A percentile compares a stretch with the other conserved stretches of the same genome.
Conservation (phyloP, 2,797 vertebrate genomes). For the Carcharodon carcharias region DNA sequence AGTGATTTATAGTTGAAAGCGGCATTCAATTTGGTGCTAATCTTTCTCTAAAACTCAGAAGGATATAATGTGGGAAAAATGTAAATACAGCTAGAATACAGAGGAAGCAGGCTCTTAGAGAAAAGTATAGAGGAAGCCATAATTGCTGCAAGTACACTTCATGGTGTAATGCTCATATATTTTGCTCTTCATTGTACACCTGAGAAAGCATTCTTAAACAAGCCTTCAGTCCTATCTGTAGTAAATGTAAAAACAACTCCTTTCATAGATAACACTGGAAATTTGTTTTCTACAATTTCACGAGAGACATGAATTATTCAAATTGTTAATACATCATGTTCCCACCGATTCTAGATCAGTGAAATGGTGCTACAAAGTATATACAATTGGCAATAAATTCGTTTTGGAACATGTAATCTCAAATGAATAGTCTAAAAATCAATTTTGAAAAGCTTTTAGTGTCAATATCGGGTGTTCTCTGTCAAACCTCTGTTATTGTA, state of each 20-base stretch:
- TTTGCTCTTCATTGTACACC: not conserved
- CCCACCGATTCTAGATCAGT: not conserved
- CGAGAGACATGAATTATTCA: not conserved
- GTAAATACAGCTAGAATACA: not conserved
- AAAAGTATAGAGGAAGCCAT: not conserved
- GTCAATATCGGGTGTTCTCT: conserved; percentile 4
- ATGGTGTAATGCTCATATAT: not conserved
- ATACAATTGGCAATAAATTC: not conserved
- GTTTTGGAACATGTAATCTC: not conserved
- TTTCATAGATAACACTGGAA: not conserved
- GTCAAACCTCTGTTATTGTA: not conserved
- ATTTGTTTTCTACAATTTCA: not conserved
- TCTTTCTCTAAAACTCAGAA: conserved; percentile 3
- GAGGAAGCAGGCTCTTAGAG: not conserved
- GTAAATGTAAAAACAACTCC: conserved; percentile 13
- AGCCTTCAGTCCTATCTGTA: not conserved
- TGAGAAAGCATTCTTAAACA: not conserved
- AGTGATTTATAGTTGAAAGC: not conserved
- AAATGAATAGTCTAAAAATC: not conserved
- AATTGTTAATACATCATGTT: not conserved
- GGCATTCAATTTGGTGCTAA: not conserved
- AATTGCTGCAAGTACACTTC: too few relatives aligned
- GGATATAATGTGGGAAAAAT: not conserved
- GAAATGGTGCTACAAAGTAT: not conserved
- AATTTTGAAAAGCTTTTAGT: conserved; percentile 3